Percentiles rank a stretch among this genome's conserved stretches.
phyloP scores from a whole-genome alignment of 2,888 invertebrate genomes.

The Torymus auratus region DNA sequence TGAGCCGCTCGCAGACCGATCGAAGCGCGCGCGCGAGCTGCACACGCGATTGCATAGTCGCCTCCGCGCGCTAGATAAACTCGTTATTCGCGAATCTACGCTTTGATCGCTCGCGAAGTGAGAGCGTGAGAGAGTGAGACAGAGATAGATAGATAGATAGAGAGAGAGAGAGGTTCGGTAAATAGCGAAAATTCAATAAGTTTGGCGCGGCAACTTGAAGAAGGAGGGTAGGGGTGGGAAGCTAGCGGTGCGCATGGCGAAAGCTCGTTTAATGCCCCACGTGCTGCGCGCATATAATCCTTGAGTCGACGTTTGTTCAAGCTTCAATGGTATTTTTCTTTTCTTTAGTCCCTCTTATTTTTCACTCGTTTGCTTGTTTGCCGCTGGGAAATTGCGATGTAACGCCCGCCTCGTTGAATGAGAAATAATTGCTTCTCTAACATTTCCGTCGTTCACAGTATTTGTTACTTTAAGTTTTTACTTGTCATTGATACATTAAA shows the following conservation, averaged over 20 bases:
- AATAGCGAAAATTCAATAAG: slow-evolving; percentile 67
- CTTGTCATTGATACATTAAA: too few relatives aligned
- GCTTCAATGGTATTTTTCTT: not conserved
- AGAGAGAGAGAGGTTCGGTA: slow-evolving; percentile 60
- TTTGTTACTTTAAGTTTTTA: too few relatives aligned
- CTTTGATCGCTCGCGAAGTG: slow-evolving; percentile 62
- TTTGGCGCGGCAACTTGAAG: slow-evolving; percentile 17
- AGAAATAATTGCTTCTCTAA: too few relatives aligned
- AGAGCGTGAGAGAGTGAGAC: too few relatives aligned
- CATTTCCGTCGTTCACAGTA: too few relatives aligned
- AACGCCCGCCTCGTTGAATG: too few relatives aligned
- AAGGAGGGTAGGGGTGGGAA: too few relatives aligned
- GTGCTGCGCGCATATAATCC: not conserved
- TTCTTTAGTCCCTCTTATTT: not conserved
- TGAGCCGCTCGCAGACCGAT: not conserved
- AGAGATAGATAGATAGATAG: slow-evolving; percentile 31
- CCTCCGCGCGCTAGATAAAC: slow-evolving; percentile 63
- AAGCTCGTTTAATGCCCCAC: too few relatives aligned
- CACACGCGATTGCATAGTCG: slow-evolving; percentile 35
- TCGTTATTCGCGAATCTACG: slow-evolving; percentile 65
- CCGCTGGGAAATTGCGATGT: too few relatives aligned
- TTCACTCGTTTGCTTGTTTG: not conserved
- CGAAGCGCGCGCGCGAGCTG: not conserved
- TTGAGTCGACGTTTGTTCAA: not conserved
- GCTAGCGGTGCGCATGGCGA: too few relatives aligned